Percentiles rank a stretch among this genome's conserved stretches.
Evolutionary conservation across 1,140 invertebrate species (phyloP).

Genomic region (Oppia nitens): DNA sequence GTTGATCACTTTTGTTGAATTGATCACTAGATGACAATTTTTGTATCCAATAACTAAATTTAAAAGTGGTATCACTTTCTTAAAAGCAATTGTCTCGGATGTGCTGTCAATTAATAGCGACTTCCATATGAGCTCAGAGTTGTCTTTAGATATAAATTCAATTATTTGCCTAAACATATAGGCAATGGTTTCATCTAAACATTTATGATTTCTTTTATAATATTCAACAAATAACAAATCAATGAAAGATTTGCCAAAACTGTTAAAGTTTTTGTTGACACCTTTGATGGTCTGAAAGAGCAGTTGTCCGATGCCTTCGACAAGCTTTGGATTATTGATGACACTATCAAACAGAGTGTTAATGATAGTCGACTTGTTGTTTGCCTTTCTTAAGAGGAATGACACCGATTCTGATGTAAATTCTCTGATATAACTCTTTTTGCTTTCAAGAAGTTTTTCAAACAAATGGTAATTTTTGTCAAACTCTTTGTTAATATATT

Average conservation of each 20-base stretch:
- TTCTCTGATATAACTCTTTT: constrained; percentile 56
- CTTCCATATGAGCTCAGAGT: constrained; percentile 16
- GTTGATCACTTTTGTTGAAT: not conserved
- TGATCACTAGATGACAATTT: not conserved
- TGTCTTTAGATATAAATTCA: constrained; percentile 15
- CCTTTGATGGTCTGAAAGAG: constrained; percentile 70
- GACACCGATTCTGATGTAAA: constrained; percentile 90
- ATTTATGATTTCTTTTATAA: not conserved
- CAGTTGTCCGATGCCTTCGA: constrained; percentile 55
- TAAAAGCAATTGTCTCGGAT: not conserved
- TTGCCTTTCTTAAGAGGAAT: constrained; percentile 64
- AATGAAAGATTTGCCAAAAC: constrained; percentile 24
- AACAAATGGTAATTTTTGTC: constrained; percentile 27
- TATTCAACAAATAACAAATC: constrained; percentile 9
- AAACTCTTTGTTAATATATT: constrained; percentile 53
- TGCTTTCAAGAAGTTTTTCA: constrained; percentile 19
- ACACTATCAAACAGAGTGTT: constrained; percentile 47
- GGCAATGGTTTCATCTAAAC: not conserved
- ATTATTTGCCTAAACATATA: constrained; percentile 15
- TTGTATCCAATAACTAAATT: constrained; percentile 10
- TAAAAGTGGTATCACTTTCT: constrained; percentile 11
- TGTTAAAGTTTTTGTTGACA: constrained; percentile 60
- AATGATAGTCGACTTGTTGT: constrained; percentile 54
- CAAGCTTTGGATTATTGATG: constrained; percentile 40
- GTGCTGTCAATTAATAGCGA: constrained; percentile 11